Base-by-base conservation (phyloP, 2,888 invertebrate species). In the Drosophila colorata region DNA sequence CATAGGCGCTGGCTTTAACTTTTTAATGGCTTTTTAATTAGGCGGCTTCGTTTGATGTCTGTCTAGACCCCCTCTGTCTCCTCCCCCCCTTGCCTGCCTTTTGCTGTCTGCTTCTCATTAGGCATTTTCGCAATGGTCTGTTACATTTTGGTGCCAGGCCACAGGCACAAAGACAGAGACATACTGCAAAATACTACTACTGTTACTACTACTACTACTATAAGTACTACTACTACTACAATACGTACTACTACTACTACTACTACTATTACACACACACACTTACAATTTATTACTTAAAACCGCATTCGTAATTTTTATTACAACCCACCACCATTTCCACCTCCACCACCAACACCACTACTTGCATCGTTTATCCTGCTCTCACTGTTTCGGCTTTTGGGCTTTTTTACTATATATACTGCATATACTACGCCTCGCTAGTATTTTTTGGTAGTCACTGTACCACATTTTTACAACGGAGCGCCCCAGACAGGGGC, bases 391-490 rank as follows among this genome's bases (percentile, higher is more conserved):
- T 37, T 53, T 43, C 43, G 58, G 65, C 33, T 33, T 52, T 74
- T 86, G 60, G 74, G 70, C 80, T 65, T 59, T 82, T 78, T 78
- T 80, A 80, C 80, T 66, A 53, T 33, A 33, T 33, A 33, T 13
- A 33, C 13, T 33, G 33, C 13, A 11, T 33, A 13, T 53, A 80
- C 76, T 71, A 74, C 53, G 60, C 65, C 59, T 71, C 58, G 77
- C 86, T 87, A 87, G 82, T 82, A 87, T 85, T 73, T 83, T 83
- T 83, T 88, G 88, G 83, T 86, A 83, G 83, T 83, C 83, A 83
- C 83, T 83, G 83, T 83, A 83, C 83, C 87, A 86, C 70, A 86
- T 73, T 86, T 86, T 68, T 78, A 70, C 80, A 79, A 78, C 78
- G 74, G 64, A 58, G 67, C 80, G 81, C 68, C 78, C 69, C 70